Evolutionary conservation across 1,140 invertebrate species (phyloP).

Genomic region (Zaprionus tsacasi): DNA sequence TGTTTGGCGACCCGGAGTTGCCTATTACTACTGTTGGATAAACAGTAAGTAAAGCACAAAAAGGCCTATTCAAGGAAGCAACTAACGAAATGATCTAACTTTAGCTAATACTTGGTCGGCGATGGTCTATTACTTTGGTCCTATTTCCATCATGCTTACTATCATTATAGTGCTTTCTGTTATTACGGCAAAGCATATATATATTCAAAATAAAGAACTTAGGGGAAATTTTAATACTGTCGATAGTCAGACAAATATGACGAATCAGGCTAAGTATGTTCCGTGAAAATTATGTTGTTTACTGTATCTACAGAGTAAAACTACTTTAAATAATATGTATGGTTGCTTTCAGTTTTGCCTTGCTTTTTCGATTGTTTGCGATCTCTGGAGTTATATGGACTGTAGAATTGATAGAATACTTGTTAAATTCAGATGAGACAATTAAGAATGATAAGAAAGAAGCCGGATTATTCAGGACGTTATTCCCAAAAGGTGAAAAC

Average conservation of each 20-base stretch:
- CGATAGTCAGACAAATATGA: neutral
- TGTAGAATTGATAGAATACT: neutral
- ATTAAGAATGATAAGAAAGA: no score
- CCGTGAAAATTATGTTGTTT: no score
- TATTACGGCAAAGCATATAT: neutral
- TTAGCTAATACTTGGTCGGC: neutral
- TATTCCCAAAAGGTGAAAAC: no score
- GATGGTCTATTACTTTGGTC: conserved; percentile 6
- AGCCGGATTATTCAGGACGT: no score
- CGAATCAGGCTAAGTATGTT: neutral
- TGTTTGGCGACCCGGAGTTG: conserved; percentile 8
- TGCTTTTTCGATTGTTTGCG: neutral
- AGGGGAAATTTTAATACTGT: neutral
- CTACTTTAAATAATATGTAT: no score
- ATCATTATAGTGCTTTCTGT: neutral
- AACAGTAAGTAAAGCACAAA: neutral
- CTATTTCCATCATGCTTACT: neutral
- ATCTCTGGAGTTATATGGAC: neutral
- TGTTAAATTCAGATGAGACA: no score
- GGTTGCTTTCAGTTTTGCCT: neutral
- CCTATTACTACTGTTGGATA: neutral
- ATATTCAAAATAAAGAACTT: neutral
- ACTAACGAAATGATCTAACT: neutral
- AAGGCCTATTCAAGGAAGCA: neutral
- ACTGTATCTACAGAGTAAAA: neutral